phyloP scores from a whole-genome alignment of 2,113 vertebrate genomes.

The Aldabrachelys gigantea region DNA sequence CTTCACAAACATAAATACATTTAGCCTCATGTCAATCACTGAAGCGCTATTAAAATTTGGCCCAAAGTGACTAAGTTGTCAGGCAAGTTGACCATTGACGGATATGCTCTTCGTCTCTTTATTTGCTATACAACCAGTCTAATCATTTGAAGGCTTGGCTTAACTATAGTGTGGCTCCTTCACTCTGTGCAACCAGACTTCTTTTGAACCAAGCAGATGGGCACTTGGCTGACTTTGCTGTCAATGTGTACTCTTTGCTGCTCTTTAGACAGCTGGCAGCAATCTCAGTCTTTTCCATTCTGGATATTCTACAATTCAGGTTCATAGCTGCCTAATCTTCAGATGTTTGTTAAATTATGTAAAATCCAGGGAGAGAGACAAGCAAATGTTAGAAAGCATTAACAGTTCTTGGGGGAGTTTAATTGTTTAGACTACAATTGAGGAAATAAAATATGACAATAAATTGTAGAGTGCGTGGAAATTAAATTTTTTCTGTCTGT shows the following conservation, averaged over 20 bases:
- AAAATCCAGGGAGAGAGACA: neutral
- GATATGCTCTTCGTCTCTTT: neutral
- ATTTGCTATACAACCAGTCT: neutral
- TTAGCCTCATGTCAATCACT: neutral
- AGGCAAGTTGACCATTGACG: neutral
- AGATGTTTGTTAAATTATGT: slow-evolving; percentile 27
- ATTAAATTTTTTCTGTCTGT: neutral
- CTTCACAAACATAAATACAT: neutral
- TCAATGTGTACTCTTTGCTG: neutral
- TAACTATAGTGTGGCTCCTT: slow-evolving; percentile 36
- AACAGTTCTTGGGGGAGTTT: neutral
- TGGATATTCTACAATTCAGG: neutral
- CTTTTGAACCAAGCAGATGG: slow-evolving; percentile 52
- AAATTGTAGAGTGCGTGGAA: neutral
- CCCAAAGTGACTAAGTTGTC: neutral
- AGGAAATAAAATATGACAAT: neutral
- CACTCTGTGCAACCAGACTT: slow-evolving; percentile 12
- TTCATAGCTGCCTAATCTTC: neutral
- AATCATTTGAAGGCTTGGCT: slow-evolving; percentile 41
- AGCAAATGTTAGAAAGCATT: neutral
- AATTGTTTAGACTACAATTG: neutral
- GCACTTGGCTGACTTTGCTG: slow-evolving; percentile 28
- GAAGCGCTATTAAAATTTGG: neutral
- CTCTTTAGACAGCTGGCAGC: slow-evolving; percentile 43
- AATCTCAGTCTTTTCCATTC: slow-evolving; percentile 11